phyloP scores from a whole-genome alignment of 2,113 vertebrate genomes.

The Sylvietta virens region DNA sequence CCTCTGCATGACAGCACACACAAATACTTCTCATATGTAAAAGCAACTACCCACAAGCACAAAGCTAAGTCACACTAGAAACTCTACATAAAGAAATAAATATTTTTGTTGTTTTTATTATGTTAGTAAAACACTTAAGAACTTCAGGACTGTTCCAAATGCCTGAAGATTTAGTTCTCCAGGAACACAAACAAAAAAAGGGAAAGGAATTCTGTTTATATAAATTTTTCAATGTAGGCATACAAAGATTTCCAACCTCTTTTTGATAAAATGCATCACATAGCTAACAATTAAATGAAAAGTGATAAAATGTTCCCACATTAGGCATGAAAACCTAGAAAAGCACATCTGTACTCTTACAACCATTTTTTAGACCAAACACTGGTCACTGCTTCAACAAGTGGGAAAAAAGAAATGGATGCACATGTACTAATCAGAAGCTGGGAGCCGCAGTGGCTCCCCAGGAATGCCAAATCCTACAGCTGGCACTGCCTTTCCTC shows the following conservation, averaged over 20 bases:
- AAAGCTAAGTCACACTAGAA: background rate
- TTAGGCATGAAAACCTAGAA: background rate
- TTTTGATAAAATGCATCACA: background rate
- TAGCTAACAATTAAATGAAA: background rate
- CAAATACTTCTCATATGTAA: background rate
- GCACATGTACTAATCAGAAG: accelerated
- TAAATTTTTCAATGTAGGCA: background rate
- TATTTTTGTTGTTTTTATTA: background rate
- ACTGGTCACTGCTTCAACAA: background rate
- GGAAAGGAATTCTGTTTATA: background rate
- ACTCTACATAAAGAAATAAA: background rate
- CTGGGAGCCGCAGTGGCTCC: background rate
- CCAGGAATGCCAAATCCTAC: background rate
- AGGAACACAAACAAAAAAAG: background rate
- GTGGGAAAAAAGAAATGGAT: background rate
- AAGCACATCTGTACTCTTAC: background rate
- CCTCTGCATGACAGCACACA: background rate
- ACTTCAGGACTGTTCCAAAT: background rate
- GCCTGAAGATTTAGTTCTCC: background rate
- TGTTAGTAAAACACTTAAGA: background rate
- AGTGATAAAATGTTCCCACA: background rate
- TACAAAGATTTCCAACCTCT: background rate
- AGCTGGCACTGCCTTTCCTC: background rate
- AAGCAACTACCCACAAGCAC: background rate
- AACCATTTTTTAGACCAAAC: background rate